Evolutionary conservation across 2,113 vertebrate genomes (phyloP), one percentile per base, ranked within the genome.

Genomic region (Rhipidura dahli): DNA sequence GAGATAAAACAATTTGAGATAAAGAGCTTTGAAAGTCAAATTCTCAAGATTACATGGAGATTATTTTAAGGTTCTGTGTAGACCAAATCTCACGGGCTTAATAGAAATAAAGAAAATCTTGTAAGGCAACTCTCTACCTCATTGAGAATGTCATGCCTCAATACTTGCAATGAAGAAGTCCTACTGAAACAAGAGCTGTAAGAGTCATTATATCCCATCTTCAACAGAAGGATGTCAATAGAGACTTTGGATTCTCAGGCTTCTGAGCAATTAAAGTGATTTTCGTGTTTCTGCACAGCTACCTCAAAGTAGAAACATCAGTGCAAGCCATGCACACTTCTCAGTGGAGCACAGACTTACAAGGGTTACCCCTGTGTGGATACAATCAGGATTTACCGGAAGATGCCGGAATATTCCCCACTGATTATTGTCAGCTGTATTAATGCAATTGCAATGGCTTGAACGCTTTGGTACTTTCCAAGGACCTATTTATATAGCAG

Each of bases 391-490:
- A 88, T 68, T 96, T 83, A 90, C 71, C 1, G 3, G 83, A 94
- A 93, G 44, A 68, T 4, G 6, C 20, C 0, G 2, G 76, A 92
- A 64, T 96, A 93, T 89, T 96, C 88, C 86, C 83, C 31, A 47
- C 49, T 56, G 88, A 93, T 92, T 87, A 87, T 64, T 76, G 72
- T 78, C 69, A 79, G 72, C 76, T 90, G 30, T 94, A 95, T 93
- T 90, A 93, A 93, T 84, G 80, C 80, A 96, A 93, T 94, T 92
- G 93, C 37, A 90, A 87, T 87, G 60, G 51, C 64, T 94, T 73
- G 72, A 96, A 94, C 33, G 89, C 92, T 96, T 78, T 82, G 90
- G 93, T 96, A 82, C 96, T 96, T 97, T 97, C 96, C 94, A 93
- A 94, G 83, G 90, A 86, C 90, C 83, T 96, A 90, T 96, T 97